Evolutionary conservation across 2,888 invertebrate genomes (phyloP).

Genomic region (Ischnura elegans): DNA sequence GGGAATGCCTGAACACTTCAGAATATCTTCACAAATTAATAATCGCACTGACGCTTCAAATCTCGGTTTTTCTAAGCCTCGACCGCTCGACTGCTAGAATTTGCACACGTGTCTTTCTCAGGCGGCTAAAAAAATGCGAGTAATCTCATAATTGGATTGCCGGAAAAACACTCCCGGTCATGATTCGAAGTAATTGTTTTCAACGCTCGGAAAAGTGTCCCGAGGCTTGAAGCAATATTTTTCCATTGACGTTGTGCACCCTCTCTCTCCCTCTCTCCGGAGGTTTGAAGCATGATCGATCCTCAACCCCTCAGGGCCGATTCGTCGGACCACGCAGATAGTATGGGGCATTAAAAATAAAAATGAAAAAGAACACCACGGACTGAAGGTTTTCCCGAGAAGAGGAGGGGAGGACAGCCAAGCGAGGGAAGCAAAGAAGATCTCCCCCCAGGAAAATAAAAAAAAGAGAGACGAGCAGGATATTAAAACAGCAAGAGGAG

Average conservation of each 20-base stretch:
- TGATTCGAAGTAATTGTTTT: background rate
- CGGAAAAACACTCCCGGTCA: background rate
- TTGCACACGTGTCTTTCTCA: background rate
- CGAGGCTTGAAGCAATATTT: conserved; percentile 4
- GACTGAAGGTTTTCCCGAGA: background rate
- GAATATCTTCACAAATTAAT: no score
- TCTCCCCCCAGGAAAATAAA: background rate
- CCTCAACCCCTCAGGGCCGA: background rate
- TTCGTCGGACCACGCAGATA: background rate
- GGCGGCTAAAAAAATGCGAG: background rate
- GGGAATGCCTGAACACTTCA: no score
- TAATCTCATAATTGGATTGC: background rate
- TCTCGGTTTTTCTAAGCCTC: no score
- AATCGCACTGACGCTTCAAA: no score
- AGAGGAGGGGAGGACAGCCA: background rate
- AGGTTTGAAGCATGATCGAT: background rate
- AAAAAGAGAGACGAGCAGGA: conserved; percentile 49
- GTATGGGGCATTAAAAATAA: background rate
- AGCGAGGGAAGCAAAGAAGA: background rate
- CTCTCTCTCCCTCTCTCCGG: background rate
- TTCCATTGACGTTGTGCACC: no score
- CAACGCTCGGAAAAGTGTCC: background rate
- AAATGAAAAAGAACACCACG: background rate
- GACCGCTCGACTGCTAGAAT: background rate
- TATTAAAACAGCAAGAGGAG: conserved; percentile 51